Conservation (phyloP, 2,888 invertebrate genomes). For the Homarus gammarus region DNA sequence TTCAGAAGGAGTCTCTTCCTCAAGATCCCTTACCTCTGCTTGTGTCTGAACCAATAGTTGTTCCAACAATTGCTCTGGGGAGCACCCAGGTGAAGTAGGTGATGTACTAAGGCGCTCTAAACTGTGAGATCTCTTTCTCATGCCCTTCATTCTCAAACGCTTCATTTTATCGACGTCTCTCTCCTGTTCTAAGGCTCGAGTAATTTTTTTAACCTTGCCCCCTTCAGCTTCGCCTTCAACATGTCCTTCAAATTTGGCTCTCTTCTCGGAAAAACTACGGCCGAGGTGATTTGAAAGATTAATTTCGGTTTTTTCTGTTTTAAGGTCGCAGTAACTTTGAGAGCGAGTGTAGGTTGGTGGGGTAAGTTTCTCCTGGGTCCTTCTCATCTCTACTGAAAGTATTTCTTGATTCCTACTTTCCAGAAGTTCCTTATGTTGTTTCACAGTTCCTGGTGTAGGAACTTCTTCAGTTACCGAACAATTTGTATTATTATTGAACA, state of each 20-base stretch:
- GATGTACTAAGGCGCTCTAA: conserved; percentile 72
- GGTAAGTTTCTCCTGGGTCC: conserved; percentile 29
- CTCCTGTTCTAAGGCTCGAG: conserved; percentile 65
- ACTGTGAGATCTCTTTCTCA: conserved; percentile 72
- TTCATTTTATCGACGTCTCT: conserved; percentile 41
- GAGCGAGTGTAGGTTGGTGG: conserved; percentile 53
- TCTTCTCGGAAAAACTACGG: conserved; percentile 73
- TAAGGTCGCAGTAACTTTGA: conserved; percentile 49
- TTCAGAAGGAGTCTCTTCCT: conserved; percentile 52
- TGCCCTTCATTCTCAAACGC: conserved; percentile 48
- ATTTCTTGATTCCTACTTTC: conserved; percentile 54
- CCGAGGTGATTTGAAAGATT: conserved; percentile 13
- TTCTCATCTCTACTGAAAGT: conserved; percentile 10
- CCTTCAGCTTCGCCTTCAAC: conserved; percentile 46
- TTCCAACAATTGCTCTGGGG: conserved; percentile 54
- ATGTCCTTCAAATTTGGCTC: conserved; percentile 67
- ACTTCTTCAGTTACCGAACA: conserved; percentile 52
- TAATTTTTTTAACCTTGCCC: conserved; percentile 71
- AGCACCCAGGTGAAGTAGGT: conserved; percentile 55
- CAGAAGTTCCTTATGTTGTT: conserved; percentile 67
- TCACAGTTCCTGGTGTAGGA: conserved; percentile 71
- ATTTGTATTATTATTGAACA: conserved; percentile 24
- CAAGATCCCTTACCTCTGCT: conserved; percentile 46
- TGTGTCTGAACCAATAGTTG: conserved; percentile 56
- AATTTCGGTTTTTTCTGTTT: conserved; percentile 11